phyloP scores from a whole-genome alignment of 30 jellyfish, hydroid and myxozoan genomes.

The Aurelia aurita complex sp. Pacific region DNA sequence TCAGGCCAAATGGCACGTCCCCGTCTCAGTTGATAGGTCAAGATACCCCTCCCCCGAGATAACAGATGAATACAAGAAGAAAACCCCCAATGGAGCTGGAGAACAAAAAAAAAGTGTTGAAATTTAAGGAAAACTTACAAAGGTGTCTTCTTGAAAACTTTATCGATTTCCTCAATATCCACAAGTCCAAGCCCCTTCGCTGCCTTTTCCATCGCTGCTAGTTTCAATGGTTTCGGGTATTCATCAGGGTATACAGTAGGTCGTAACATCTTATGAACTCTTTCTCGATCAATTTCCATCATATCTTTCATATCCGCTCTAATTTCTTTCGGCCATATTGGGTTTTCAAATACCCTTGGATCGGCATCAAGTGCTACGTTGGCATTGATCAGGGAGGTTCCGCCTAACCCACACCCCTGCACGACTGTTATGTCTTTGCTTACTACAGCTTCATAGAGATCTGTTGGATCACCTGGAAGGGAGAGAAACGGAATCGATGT shows the following conservation, averaged over 20 bases:
- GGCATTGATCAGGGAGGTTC: conserved; percentile 79
- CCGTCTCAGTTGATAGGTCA: too few species aligned
- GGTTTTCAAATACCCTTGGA: conserved; percentile 50
- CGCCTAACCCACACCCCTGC: conserved; percentile 84
- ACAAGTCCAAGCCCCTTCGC: conserved; percentile 52
- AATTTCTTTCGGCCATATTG: conserved; percentile 62
- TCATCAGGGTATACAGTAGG: conserved; percentile 64
- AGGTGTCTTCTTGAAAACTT: conserved; percentile 54
- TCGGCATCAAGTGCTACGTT: conserved; percentile 73
- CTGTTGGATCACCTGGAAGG: conserved; percentile 59
- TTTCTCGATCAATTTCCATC: conserved; percentile 33
- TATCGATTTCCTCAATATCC: conserved; percentile 68
- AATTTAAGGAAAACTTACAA: conserved; percentile 14
- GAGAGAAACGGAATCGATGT: too few species aligned
- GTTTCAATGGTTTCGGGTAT: conserved; percentile 35
- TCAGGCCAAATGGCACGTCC: too few species aligned
- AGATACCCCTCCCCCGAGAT: too few species aligned
- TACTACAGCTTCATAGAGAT: conserved; percentile 59
- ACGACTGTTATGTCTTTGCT: conserved; percentile 69
- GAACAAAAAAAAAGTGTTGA: too few species aligned
- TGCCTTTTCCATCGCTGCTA: conserved; percentile 66
- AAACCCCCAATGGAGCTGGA: too few species aligned
- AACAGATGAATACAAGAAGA: too few species aligned
- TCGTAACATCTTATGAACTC: conserved; percentile 51
- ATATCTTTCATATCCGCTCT: conserved; percentile 31